These are phyloP conservation scores for Lagopus muta DNA, from an alignment of 2,113 vertebrate species.

Conservation along the genomic window DNA sequence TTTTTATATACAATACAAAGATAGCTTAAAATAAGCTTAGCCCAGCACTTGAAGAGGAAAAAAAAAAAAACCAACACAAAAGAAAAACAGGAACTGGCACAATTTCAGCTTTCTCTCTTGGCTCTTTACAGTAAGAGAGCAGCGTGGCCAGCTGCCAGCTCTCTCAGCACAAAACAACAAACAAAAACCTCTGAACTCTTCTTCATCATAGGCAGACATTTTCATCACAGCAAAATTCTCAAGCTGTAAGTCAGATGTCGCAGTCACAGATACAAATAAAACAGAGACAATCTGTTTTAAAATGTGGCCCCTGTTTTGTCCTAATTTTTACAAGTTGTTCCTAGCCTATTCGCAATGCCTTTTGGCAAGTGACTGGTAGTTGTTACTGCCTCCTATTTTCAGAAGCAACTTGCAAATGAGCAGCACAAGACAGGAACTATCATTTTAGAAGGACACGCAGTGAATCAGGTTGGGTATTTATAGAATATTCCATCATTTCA, in stretches of 20 bases:
- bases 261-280: not conserved
- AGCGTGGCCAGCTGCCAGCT: not conserved
- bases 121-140: not conserved
- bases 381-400: not conserved
- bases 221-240: not conserved
- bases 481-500: not conserved
- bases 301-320: not conserved
- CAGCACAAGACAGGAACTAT: not conserved
- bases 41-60: not conserved
- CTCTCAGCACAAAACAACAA: not conserved
- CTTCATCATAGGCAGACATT: not conserved
- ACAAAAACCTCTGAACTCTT: not conserved
- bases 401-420: not conserved
- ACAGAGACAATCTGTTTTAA: not conserved
- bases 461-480: conserved; percentile 11
- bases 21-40: not conserved
- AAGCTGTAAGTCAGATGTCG: not conserved
- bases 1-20: not conserved
- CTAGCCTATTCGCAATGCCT: not conserved
- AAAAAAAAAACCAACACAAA: not conserved
- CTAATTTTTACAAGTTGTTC: not conserved
- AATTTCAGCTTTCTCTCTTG: not conserved
- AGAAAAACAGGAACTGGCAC: not conserved
- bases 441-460: not conserved
- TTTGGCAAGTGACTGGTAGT: not conserved